Evolutionary conservation across 2,113 vertebrate genomes (phyloP).

Genomic region (Coreoperca whiteheadi): DNA sequence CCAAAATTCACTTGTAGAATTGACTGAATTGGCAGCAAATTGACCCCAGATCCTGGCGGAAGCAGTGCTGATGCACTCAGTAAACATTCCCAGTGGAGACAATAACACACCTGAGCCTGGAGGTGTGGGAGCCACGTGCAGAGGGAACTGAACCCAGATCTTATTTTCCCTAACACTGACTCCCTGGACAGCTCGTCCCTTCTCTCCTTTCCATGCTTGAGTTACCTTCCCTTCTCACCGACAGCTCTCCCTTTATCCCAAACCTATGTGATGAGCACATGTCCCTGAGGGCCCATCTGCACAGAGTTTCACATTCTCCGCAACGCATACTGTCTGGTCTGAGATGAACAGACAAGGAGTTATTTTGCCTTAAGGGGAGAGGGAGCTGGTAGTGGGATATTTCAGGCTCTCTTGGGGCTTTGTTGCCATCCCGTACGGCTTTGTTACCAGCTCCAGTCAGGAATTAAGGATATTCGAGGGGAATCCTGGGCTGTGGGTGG

Average conservation of each 20-base stretch:
- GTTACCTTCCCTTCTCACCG: conserved; percentile 59
- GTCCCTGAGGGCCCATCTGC: conserved; percentile 72
- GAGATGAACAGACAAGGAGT: conserved; percentile 73
- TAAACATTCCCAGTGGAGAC: conserved; percentile 47
- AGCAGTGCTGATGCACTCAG: not conserved
- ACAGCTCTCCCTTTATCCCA: conserved; percentile 51
- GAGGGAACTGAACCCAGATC: conserved; percentile 47
- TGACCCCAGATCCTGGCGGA: conserved; percentile 34
- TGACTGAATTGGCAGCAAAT: conserved; percentile 6
- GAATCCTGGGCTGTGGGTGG: conserved; percentile 58
- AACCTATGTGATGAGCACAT: conserved; percentile 60
- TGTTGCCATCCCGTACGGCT: conserved; percentile 66
- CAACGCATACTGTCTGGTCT: conserved; percentile 72
- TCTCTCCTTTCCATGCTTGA: conserved; percentile 60
- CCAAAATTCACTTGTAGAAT: not conserved
- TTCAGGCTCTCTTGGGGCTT: conserved; percentile 72
- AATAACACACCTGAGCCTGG: conserved; percentile 62
- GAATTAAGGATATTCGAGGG: conserved; percentile 64
- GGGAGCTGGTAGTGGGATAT: conserved; percentile 62
- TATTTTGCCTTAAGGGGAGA: conserved; percentile 58
- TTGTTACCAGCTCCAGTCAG: conserved; percentile 70
- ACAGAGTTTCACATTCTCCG: conserved; percentile 66
- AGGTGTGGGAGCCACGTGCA: conserved; percentile 76
- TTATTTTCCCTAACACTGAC: conserved; percentile 48
- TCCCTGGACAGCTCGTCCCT: conserved; percentile 38